Evolutionary conservation across 2,113 vertebrate genomes (phyloP).

Genomic region (Pygathrix nemaeus): DNA sequence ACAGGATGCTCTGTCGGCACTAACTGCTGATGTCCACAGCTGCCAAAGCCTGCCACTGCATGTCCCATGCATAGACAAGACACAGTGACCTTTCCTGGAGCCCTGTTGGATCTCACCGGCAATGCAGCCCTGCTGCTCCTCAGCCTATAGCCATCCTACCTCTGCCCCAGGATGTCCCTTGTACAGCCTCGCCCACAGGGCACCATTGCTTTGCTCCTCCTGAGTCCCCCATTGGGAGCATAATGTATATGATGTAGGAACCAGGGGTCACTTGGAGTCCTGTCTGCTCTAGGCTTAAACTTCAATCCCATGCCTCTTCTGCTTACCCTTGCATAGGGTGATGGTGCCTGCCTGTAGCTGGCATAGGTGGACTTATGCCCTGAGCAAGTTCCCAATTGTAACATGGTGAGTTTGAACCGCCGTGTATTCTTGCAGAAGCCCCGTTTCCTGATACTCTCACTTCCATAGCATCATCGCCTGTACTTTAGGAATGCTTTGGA

Average conservation of each 20-base stretch:
- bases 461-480: fast-evolving
- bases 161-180: not conserved
- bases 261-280: too few species aligned
- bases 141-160: too few species aligned
- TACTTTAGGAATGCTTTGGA: fast-evolving
- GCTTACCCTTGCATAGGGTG: not conserved
- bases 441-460: fast-evolving
- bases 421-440: not conserved
- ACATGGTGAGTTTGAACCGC: not conserved
- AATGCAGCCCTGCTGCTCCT: not conserved
- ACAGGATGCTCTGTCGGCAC: not conserved
- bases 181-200: too few species aligned
- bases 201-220: too few species aligned
- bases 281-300: not conserved
- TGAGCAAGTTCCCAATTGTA: not conserved
- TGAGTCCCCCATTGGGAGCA: not conserved
- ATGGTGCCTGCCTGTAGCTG: not conserved
- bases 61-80: not conserved
- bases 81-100: not conserved
- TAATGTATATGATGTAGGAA: not conserved
- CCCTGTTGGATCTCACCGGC: not conserved
- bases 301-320: not conserved
- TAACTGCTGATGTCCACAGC: too few species aligned
- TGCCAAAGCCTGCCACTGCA: not conserved
- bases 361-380: not conserved